Evolutionary conservation across 1,140 invertebrate genomes (phyloP).

Genomic region (Drosophila quadrilineata): DNA sequence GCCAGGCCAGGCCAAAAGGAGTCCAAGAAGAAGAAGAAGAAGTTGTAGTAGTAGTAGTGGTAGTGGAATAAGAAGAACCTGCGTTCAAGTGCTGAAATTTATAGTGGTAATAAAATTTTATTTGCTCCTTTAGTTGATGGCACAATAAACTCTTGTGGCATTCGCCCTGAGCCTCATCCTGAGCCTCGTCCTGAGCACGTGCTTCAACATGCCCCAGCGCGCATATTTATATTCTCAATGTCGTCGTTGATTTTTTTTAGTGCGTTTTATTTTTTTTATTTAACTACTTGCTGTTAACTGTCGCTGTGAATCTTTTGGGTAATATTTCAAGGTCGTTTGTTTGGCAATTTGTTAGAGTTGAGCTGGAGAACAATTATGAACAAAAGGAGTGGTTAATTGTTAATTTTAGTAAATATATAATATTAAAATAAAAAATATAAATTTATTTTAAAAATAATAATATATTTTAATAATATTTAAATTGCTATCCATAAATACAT

Average conservation of each 20-base stretch:
- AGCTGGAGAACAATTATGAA: too few relatives aligned
- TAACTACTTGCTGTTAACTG: constrained; percentile 28
- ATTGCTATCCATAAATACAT: too few relatives aligned
- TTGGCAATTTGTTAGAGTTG: constrained; percentile 10
- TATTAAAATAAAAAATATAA: neutral
- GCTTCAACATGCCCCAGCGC: constrained; percentile 35
- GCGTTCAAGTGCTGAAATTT: constrained; percentile 73
- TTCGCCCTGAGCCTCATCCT: too few relatives aligned
- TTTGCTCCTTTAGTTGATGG: constrained; percentile 79
- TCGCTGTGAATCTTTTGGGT: constrained; percentile 19
- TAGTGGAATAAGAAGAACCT: constrained; percentile 1
- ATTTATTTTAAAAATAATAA: too few relatives aligned
- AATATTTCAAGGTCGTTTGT: constrained; percentile 58
- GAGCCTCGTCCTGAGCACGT: too few relatives aligned
- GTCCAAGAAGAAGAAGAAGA: neutral
- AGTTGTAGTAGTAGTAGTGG: too few relatives aligned
- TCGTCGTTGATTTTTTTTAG: neutral
- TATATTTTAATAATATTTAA: too few relatives aligned
- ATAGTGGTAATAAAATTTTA: constrained; percentile 80
- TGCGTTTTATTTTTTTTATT: constrained; percentile 33
- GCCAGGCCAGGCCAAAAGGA: neutral
- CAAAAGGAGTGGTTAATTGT: too few relatives aligned
- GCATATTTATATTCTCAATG: constrained; percentile 2
- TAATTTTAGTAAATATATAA: too few relatives aligned
- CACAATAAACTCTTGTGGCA: constrained; percentile 76